Evolutionary conservation across 2,113 vertebrate species (phyloP).

Genomic region (Ancistrus triradiatus): DNA sequence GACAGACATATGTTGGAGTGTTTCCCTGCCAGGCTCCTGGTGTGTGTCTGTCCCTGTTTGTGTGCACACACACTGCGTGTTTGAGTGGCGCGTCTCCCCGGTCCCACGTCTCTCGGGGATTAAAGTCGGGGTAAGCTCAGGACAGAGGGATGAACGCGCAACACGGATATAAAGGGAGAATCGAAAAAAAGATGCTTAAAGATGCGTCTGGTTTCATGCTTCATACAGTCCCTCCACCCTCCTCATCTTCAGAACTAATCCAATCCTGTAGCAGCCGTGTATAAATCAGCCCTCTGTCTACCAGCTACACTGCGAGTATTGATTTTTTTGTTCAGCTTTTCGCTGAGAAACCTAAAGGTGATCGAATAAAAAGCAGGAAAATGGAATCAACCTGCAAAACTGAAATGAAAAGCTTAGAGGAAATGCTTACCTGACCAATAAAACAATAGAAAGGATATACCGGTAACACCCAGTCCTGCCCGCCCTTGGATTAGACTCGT

Average conservation of each 20-base stretch:
- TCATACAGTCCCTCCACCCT: conserved; percentile 58
- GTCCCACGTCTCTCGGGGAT: conserved; percentile 67
- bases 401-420: neutral
- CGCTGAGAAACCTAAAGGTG: conserved; percentile 50
- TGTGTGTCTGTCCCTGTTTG: conserved; percentile 23
- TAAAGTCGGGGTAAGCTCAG: conserved; percentile 62
- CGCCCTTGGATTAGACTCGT: too few species aligned
- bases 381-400: neutral
- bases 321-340: conserved; percentile 71
- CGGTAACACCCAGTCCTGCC: too few species aligned
- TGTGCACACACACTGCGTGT: conserved; percentile 5
- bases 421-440: too few species aligned
- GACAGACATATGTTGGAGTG: conserved; percentile 73
- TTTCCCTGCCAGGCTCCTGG: conserved; percentile 65
- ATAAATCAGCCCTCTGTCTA: conserved; percentile 98
- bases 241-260: conserved; percentile 74
- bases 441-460: too few species aligned
- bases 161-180: conserved; percentile 36
- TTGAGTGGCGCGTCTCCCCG: conserved; percentile 19
- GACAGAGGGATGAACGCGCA: conserved; percentile 47
- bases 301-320: conserved; percentile 97
- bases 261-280: conserved; percentile 87
- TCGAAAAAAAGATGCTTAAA: conserved; percentile 37
- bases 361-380: neutral
- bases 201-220: conserved; percentile 45